A percentile compares a stretch with the other conserved stretches of the same genome.
Conservation (phyloP, 2,797 vertebrate genomes). For the Cercopithecus diana region DNA sequence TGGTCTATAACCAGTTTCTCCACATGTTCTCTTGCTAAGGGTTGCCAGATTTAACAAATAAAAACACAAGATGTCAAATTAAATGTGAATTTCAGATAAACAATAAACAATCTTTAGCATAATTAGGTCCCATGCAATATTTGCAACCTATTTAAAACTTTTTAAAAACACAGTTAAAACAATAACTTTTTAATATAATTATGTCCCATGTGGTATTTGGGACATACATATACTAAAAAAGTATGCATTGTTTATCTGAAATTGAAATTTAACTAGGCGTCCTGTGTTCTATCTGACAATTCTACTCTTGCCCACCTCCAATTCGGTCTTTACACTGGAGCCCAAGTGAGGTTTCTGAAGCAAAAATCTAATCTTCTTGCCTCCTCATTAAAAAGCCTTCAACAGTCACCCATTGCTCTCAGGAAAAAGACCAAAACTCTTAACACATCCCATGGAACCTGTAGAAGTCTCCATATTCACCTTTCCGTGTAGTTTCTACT, state of each 20-base stretch:
- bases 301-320: not conserved
- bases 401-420: not conserved
- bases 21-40: not conserved
- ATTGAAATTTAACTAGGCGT: not conserved
- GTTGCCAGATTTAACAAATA: not conserved
- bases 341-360: not conserved
- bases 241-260: not conserved
- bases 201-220: not conserved
- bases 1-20: not conserved
- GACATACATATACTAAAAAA: not conserved
- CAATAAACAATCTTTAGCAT: not conserved
- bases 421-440: not conserved
- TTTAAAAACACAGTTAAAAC: not conserved
- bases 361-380: not conserved
- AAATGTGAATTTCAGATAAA: not conserved
- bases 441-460: not conserved
- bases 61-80: not conserved
- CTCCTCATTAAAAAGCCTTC: not conserved
- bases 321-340: not conserved
- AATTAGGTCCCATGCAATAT: not conserved
- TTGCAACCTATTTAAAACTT: not conserved
- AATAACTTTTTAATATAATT: not conserved
- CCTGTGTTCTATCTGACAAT: not conserved
- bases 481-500: not conserved
- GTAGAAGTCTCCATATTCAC: not conserved